phyloP scores from a whole-genome alignment of 2,797 vertebrate genomes.

The Podarcis lilfordi region DNA sequence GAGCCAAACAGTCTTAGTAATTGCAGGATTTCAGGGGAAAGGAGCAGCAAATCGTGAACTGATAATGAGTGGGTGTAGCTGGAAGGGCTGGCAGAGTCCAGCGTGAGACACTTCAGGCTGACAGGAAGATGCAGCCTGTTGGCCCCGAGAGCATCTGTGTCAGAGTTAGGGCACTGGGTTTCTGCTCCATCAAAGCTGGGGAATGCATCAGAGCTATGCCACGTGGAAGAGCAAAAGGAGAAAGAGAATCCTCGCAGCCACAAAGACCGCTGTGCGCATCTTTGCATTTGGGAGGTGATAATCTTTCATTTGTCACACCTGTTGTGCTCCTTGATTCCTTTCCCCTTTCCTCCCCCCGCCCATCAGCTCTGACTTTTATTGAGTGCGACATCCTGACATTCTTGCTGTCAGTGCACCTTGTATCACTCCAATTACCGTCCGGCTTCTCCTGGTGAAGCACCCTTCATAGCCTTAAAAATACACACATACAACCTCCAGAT shows the following conservation, averaged over 20 bases:
- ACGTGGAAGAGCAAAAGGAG: constrained; percentile 8
- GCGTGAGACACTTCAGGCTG: not conserved
- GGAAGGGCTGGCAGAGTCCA: constrained; percentile 34
- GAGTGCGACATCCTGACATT: rapidly evolving
- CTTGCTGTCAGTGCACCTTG: not conserved
- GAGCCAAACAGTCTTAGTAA: constrained; percentile 67
- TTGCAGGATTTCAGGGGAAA: constrained; percentile 66
- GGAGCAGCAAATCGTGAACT: constrained; percentile 51
- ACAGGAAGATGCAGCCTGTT: constrained; percentile 21
- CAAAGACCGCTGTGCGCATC: constrained; percentile 18
- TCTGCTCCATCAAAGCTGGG: constrained; percentile 21
- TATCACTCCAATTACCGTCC: constrained; percentile 43
- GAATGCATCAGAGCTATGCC: constrained; percentile 27
- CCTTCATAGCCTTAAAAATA: constrained; percentile 36
- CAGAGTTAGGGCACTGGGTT: constrained; percentile 14
- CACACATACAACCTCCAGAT: not conserved
- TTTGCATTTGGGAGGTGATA: not conserved
- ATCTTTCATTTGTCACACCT: constrained; percentile 69
- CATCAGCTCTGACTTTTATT: constrained; percentile 1
- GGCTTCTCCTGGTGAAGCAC: not conserved
- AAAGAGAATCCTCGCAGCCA: constrained; percentile 2
- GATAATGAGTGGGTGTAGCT: constrained; percentile 73
- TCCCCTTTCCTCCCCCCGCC: not conserved
- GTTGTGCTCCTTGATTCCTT: constrained; percentile 32
- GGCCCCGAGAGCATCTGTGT: not conserved